Evolutionary conservation across 2,797 vertebrate genomes (phyloP).

Genomic region (Neosilurus mollespiculum): DNA sequence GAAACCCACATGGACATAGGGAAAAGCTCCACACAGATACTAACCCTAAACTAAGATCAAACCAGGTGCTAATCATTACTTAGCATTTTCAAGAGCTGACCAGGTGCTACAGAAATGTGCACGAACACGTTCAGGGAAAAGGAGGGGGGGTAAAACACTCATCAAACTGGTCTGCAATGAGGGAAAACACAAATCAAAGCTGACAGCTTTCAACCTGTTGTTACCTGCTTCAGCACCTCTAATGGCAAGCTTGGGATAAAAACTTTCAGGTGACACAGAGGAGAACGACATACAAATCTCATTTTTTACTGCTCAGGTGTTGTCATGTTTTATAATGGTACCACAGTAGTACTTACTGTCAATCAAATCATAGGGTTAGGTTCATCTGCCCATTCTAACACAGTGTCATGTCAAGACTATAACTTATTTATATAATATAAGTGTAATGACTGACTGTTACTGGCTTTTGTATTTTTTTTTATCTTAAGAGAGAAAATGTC

Average conservation of each 20-base stretch:
- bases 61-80: background rate
- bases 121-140: background rate
- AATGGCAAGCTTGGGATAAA: background rate
- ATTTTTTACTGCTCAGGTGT: background rate
- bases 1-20: background rate
- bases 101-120: background rate
- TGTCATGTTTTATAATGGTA: background rate
- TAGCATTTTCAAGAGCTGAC: constrained; percentile 10
- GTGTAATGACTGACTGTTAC: background rate
- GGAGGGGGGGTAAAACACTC: background rate
- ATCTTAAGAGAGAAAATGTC: background rate
- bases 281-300: background rate
- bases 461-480: background rate
- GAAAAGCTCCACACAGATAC: background rate
- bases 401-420: no score
- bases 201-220: constrained; percentile 17
- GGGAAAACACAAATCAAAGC: constrained; percentile 6
- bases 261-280: background rate
- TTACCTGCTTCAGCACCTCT: constrained; percentile 1
- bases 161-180: background rate
- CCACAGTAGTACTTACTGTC: background rate
- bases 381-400: background rate
- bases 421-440: background rate
- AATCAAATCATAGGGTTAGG: background rate
- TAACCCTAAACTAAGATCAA: background rate